A percentile compares a stretch with the other conserved stretches of the same genome.
These are phyloP conservation scores for Borostomias antarcticus DNA, from an alignment of 2,797 vertebrate genomes.

Conservation along the genomic window DNA sequence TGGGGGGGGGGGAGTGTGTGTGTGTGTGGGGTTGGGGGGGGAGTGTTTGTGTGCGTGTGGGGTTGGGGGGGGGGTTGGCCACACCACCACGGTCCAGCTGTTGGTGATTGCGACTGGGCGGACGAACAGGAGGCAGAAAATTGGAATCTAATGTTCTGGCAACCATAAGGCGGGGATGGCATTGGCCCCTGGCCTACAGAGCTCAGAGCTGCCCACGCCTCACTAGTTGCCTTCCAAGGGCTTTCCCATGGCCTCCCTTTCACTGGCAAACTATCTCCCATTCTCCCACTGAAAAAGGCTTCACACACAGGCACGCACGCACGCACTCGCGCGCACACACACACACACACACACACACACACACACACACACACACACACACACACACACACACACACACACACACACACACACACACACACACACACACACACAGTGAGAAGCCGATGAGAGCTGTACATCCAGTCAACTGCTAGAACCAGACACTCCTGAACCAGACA, in stretches of 20 bases:
- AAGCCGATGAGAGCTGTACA: neutral
- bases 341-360: no score
- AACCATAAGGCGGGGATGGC: conserved; percentile 66
- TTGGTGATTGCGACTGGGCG: conserved; percentile 74
- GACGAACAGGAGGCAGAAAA: conserved; percentile 71
- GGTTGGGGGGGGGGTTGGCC: conserved; percentile 75
- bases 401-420: no score
- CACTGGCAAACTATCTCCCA: conserved; percentile 59
- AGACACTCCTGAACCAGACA: no score
- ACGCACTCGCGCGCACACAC: no score
- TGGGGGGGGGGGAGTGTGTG: conserved; percentile 74
- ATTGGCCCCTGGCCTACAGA: conserved; percentile 69
- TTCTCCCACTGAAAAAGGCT: neutral
- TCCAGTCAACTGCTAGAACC: neutral
- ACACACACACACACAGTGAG: neutral
- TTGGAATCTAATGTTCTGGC: conserved; percentile 80
- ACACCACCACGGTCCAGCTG: conserved; percentile 75
- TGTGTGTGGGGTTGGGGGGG: conserved; percentile 74
- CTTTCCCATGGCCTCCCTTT: conserved; percentile 75
- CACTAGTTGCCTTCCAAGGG: conserved; percentile 69
- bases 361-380: no score
- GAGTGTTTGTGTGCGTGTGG: conserved; percentile 71
- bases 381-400: no score
- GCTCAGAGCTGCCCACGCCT: conserved; percentile 53
- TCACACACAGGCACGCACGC: no score